Evolutionary conservation across 1,140 invertebrate species (phyloP).

Genomic region (Eurytemora carolleeae): DNA sequence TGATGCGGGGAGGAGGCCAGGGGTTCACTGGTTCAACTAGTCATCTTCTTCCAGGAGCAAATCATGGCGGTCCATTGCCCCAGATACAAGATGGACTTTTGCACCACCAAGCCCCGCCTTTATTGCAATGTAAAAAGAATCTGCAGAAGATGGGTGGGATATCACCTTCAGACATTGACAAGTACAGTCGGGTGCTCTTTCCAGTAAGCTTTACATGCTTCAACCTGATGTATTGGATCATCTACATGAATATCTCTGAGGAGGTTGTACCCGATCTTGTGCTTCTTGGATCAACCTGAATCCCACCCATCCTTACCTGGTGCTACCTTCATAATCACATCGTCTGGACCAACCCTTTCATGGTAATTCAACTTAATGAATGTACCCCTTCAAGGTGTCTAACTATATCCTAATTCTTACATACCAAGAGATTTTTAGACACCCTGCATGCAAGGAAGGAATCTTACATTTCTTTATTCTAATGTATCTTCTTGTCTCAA

Average conservation of each 20-base stretch:
- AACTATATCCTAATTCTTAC: too few relatives aligned
- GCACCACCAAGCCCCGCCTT: neutral
- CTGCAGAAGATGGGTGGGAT: conserved; percentile 70
- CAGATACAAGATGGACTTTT: neutral
- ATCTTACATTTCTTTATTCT: too few relatives aligned
- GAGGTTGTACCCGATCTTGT: conserved; percentile 78
- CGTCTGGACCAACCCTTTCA: too few relatives aligned
- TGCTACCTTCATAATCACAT: too few relatives aligned
- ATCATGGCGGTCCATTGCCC: neutral
- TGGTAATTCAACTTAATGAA: too few relatives aligned
- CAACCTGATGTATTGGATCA: conserved; percentile 95
- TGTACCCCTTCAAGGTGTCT: too few relatives aligned
- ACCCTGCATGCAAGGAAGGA: too few relatives aligned
- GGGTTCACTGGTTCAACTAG: neutral
- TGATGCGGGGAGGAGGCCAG: neutral
- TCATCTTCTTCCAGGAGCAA: neutral
- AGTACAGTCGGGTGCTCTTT: conserved; percentile 84
- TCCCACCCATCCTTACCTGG: too few relatives aligned
- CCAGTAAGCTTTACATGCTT: conserved; percentile 92
- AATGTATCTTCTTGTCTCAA: too few relatives aligned
- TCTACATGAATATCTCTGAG: conserved; percentile 84
- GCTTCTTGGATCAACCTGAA: conserved; percentile 29
- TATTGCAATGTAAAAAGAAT: conserved; percentile 30
- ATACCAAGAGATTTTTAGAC: too few relatives aligned
- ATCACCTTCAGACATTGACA: conserved; percentile 86